Conservation (phyloP, 1,140 invertebrate species). For the Scaptomyza graminum region DNA sequence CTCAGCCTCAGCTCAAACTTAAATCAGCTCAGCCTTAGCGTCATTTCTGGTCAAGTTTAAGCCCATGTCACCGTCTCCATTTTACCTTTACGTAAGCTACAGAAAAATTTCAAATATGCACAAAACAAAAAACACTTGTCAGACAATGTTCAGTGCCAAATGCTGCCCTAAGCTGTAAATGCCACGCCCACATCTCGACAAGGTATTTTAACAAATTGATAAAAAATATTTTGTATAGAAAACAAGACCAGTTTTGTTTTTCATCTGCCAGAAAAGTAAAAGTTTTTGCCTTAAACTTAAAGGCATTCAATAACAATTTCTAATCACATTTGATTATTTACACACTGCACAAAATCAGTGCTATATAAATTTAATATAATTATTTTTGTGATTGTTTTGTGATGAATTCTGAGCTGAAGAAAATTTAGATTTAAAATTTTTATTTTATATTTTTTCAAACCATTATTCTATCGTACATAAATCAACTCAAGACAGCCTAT, state of each 20-base stretch:
- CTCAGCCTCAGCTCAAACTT: no score
- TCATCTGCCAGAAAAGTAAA: constrained; percentile 23
- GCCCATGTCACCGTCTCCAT: constrained; percentile 6
- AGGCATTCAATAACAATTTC: neutral
- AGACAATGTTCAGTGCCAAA: constrained; percentile 36
- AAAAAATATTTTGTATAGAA: constrained; percentile 9
- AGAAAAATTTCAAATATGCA: constrained; percentile 41
- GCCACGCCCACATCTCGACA: constrained; percentile 15
- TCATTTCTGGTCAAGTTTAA: constrained; percentile 30
- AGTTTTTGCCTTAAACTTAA: neutral
- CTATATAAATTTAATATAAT: no score
- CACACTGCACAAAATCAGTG: neutral
- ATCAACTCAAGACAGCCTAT: no score
- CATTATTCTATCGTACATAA: no score
- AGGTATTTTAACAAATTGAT: constrained; percentile 19
- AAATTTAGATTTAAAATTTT: constrained; percentile 85
- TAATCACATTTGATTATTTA: neutral
- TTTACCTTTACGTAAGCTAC: constrained; percentile 41
- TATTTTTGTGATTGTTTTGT: neutral
- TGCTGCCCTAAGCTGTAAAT: constrained; percentile 1
- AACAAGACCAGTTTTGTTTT: neutral
- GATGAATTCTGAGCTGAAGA: neutral
- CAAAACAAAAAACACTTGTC: constrained; percentile 11
- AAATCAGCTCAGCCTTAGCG: constrained; percentile 6
- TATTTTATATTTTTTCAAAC: neutral